Percentiles rank a stretch among this genome's conserved stretches.
Conservation (phyloP, 2,888 invertebrate genomes). For the Stenolophus ochropezus region DNA sequence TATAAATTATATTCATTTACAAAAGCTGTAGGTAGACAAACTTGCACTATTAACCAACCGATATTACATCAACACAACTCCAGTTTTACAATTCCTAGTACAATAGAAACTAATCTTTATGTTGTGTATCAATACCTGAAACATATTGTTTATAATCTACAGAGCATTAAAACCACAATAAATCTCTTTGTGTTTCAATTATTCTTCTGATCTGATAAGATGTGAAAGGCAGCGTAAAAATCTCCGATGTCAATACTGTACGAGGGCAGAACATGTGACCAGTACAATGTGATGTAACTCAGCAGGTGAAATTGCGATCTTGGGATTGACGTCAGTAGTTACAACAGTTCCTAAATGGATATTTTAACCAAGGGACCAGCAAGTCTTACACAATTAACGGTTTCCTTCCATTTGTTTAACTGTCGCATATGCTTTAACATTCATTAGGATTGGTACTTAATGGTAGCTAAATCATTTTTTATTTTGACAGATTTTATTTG, state of each 20-base stretch:
- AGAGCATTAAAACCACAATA: background rate
- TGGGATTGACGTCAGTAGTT: background rate
- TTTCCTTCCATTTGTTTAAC: too few relatives aligned
- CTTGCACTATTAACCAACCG: too few relatives aligned
- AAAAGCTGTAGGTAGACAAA: too few relatives aligned
- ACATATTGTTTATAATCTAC: background rate
- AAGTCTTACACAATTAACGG: too few relatives aligned
- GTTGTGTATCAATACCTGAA: background rate
- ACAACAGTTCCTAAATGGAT: background rate
- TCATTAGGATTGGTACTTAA: too few relatives aligned
- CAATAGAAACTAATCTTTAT: background rate
- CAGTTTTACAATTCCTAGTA: background rate
- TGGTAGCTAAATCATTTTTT: too few relatives aligned
- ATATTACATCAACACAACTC: background rate
- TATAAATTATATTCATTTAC: too few relatives aligned
- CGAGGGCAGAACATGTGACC: background rate
- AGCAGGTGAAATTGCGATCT: background rate
- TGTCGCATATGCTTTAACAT: too few relatives aligned
- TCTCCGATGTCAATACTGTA: background rate
- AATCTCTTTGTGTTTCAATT: background rate
- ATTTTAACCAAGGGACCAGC: background rate
- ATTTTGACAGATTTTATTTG: too few relatives aligned
- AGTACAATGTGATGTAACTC: background rate
- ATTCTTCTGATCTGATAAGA: background rate
- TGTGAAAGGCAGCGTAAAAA: background rate